Evolutionary conservation across 2,888 invertebrate genomes (phyloP).

Genomic region (Agriopis aurantiaria): DNA sequence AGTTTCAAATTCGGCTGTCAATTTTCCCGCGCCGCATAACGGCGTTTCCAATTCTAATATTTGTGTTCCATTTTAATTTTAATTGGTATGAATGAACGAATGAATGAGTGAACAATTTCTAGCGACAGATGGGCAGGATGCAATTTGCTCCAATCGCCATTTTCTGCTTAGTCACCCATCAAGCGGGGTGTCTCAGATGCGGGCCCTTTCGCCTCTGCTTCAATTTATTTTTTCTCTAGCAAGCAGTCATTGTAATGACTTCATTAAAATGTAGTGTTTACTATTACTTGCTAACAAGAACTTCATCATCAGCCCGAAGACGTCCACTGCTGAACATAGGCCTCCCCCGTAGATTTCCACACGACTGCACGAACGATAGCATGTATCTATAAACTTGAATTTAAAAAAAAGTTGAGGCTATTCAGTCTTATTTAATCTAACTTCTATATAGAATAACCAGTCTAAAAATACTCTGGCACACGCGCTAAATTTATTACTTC

Average conservation of each 20-base stretch:
- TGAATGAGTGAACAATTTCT: constrained; percentile 58
- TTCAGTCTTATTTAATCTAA: no score
- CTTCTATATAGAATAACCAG: no score
- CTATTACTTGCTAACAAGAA: not conserved
- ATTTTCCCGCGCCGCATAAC: constrained; percentile 68
- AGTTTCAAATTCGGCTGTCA: constrained; percentile 58
- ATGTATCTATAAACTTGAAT: no score
- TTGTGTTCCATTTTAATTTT: constrained; percentile 46
- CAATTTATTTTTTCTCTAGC: constrained; percentile 33
- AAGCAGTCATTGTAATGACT: constrained; percentile 16
- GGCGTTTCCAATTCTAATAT: constrained; percentile 58
- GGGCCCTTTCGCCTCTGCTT: constrained; percentile 31
- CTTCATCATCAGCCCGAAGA: no score
- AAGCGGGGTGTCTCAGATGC: constrained; percentile 48
- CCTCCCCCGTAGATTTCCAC: no score
- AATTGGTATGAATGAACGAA: constrained; percentile 54
- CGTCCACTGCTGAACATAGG: no score
- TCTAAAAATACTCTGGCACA: not conserved
- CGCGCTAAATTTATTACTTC: not conserved
- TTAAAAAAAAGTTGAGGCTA: no score
- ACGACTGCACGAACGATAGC: no score
- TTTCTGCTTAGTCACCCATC: constrained; percentile 69
- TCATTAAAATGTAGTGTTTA: constrained; percentile 13
- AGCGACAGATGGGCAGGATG: constrained; percentile 56
- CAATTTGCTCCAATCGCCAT: constrained; percentile 56